A percentile compares a stretch with the other conserved stretches of the same genome.
Evolutionary conservation across 2,113 vertebrate species (phyloP).

Genomic region (Garra rufa): DNA sequence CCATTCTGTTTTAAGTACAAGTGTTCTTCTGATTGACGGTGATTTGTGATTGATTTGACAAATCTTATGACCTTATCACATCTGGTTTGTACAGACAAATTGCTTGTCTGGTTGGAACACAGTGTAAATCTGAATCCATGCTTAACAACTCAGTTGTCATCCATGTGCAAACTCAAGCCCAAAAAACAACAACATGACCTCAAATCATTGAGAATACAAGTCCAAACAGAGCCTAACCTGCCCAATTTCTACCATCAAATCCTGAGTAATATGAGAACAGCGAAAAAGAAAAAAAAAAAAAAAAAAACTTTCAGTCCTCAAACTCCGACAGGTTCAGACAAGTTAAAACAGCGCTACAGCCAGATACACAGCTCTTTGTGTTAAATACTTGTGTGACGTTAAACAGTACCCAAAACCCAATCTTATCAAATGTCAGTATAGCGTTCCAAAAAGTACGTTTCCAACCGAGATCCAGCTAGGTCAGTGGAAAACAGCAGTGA

Average conservation of each 20-base stretch:
- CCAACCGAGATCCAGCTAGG: slow-evolving; percentile 38
- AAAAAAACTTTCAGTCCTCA: neutral
- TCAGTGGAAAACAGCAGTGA: slow-evolving; percentile 19
- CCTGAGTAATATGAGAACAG: slow-evolving; percentile 9
- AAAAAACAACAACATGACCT: neutral
- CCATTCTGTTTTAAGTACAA: neutral
- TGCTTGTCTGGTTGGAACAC: neutral
- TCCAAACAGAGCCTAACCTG: neutral
- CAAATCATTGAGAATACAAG: neutral
- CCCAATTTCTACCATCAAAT: neutral
- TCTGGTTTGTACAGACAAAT: neutral
- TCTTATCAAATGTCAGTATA: slow-evolving; percentile 48
- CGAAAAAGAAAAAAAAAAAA: neutral
- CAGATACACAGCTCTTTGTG: slow-evolving; percentile 18
- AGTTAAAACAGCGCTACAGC: slow-evolving; percentile 2
- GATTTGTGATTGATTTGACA: neutral
- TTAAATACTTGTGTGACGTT: slow-evolving; percentile 26
- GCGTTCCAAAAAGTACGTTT: slow-evolving; percentile 8
- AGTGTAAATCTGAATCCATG: neutral
- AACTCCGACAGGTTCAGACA: slow-evolving; percentile 38
- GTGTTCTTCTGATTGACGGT: neutral
- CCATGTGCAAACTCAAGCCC: slow-evolving; percentile 18
- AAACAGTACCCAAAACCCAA: slow-evolving; percentile 17
- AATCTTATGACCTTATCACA: neutral
- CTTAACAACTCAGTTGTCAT: neutral